Base-by-base conservation (phyloP, 2,888 invertebrate genomes). In the Acronicta leporina region DNA sequence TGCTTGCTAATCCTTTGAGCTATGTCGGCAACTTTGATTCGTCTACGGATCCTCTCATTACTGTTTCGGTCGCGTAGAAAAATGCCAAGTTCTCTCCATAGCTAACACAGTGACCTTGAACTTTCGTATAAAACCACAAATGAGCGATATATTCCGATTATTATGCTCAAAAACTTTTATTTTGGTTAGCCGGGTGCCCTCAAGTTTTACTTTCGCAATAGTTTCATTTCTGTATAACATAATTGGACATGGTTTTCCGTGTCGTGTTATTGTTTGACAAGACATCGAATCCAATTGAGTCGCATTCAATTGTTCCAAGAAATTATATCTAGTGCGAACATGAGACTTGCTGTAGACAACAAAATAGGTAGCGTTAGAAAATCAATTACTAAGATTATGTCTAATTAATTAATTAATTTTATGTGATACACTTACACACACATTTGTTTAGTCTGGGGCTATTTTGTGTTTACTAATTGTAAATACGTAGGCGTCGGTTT, bases 241-340 rank as follows among this genome's bases (percentile, higher is more conserved):
- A 67, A 69, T 65, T 61, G 51, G 54, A 58, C 54, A 68, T 42
- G 16, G 53, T 50, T 65, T 63, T 63, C 50, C 55, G 40, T 63
- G 71, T 67, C 53, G 33, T 40, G 20, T 65, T 60, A 62, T 59
- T 63, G 68, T 65, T 60, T 64, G 63, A 76, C 68, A 66, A 54
- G 63, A 52, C 63, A 61, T 58, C 47, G 46, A 42, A 59, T 66
- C 42, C 59, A 75, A 75, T 77, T 74, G 62, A 61, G 60, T 43
- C 50, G 35, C 55, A 63, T 68, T 77, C 78, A 66, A 76, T 72
- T 75, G 75, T 75, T 75, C 59, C 49, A 60, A 50, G 61, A 74
- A 70, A 50, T 65, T 64, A 56, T 65, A 57, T 59, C 45, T 38
- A 53, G 45, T 63, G 71, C 42, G 51, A 61, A 71, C 41, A 46